phyloP scores from a whole-genome alignment of 2,888 invertebrate species.

The Gastracanthus pulcherrimus region DNA sequence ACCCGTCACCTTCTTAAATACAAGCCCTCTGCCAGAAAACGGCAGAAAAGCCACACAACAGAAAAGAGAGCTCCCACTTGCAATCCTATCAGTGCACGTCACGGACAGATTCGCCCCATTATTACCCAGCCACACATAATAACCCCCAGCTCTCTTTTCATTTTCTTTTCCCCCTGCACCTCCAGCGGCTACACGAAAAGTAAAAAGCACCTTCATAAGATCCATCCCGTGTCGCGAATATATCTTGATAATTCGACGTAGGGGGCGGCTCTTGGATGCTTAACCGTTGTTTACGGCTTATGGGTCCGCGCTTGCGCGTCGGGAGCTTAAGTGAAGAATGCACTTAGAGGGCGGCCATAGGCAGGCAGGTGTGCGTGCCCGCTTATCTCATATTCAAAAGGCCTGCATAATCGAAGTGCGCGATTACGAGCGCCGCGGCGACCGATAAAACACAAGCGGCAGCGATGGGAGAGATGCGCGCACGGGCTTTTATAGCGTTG shows the following conservation, averaged over 20 bases:
- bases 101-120: too few relatives aligned
- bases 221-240: constrained; percentile 53
- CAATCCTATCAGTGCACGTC: too few relatives aligned
- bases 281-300: constrained; percentile 73
- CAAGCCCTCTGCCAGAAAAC: too few relatives aligned
- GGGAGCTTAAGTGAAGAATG: constrained; percentile 65
- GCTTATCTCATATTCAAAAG: constrained; percentile 52
- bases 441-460: constrained; percentile 1
- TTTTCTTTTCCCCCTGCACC: too few relatives aligned
- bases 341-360: constrained; percentile 56
- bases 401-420: constrained; percentile 47
- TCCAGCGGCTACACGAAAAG: too few relatives aligned
- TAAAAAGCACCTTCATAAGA: background rate
- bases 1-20: too few relatives aligned
- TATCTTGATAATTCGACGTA: constrained; percentile 72
- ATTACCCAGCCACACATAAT: too few relatives aligned
- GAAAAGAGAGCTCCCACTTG: too few relatives aligned
- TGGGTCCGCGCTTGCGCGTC: constrained; percentile 57
- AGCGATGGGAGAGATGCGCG: background rate
- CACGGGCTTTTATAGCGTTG: too few relatives aligned
- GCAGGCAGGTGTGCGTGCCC: constrained; percentile 18
- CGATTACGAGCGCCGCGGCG: constrained; percentile 28
- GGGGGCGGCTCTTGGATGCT: constrained; percentile 50
- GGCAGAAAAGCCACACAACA: too few relatives aligned
- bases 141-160: too few relatives aligned